Evolutionary conservation across 2,797 vertebrate species (phyloP), one percentile per base, ranked within the genome.

Genomic region (Acrossocheilus fasciatus): DNA sequence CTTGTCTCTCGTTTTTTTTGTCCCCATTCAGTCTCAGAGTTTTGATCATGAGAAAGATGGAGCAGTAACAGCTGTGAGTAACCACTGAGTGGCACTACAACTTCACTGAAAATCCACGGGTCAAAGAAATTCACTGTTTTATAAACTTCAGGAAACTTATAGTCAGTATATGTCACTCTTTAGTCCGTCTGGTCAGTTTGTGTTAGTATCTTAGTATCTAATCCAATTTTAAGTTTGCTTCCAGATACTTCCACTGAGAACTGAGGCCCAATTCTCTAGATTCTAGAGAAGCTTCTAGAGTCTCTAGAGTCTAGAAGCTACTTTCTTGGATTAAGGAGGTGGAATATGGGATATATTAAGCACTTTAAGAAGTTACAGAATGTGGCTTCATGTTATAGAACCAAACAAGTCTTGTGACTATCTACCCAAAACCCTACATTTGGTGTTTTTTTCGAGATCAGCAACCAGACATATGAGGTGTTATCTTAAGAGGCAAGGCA

Each of bases 51-150:
- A n/a, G 69, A 47, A 45, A 18, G 43, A 75, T 30, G 12, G 45
- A 76, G 17, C 17, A 34, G 74, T 36, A 76, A 20, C 4, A 66
- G 45, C 62, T 75, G 47, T n/a, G 7, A 50, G n/a, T 88, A 43
- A 66, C 93, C 95, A 93, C 93, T 89, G 74, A 91, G 88, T 89
- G 93, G 93, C 74, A 91, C 91, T 92, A 23, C 79, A 87, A 39
- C 50, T 54, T 64, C 80, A 39, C 20, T 30, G 3, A 57, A 47
- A 20, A 26, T 9, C 15, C 18, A 30, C n/a, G 2, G 20, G 72
- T 10, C 57, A 45, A 17, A 47, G 3, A 62, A 47, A 36, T n/a
- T n/a, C 20, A 36, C 0, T 74, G 26, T 62, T 34, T 52, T 26
- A 34, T 26, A 15, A 26, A 2, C 2, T 39, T 15, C 12, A 26